Conservation (phyloP, 2,888 invertebrate species). For the Spicauda simplicius region DNA sequence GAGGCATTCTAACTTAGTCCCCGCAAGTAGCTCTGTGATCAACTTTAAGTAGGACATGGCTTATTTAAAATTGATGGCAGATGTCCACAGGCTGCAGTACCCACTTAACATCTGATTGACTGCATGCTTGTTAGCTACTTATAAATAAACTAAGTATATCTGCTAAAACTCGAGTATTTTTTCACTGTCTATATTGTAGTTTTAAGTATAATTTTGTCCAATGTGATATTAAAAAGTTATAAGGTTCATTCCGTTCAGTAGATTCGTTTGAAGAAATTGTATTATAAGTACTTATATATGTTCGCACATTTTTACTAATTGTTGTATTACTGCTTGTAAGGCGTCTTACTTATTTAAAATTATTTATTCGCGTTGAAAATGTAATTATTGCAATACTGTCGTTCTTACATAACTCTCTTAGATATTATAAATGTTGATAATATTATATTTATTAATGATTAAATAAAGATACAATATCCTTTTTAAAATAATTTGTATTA, state of each 20-base stretch:
- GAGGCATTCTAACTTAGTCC: background rate
- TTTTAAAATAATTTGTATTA: no score
- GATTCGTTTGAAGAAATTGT: background rate
- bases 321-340: background rate
- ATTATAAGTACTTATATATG: slow-evolving; percentile 6
- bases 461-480: no score
- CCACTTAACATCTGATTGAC: background rate
- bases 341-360: background rate
- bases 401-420: background rate
- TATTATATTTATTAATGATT: background rate
- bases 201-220: slow-evolving; percentile 20
- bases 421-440: background rate
- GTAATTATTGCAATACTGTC: background rate
- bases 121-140: background rate
- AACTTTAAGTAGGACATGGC: background rate
- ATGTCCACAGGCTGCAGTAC: background rate
- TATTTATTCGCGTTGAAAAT: background rate
- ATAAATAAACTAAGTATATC: slow-evolving; percentile 1
- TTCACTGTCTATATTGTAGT: slow-evolving; percentile 14
- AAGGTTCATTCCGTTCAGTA: slow-evolving; percentile 6
- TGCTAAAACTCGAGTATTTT: slow-evolving; percentile 16
- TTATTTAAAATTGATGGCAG: background rate
- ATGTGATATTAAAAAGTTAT: slow-evolving; percentile 29
- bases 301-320: slow-evolving; percentile 7
- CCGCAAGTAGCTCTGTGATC: background rate